Evolutionary conservation across 2,888 invertebrate species (phyloP), one percentile per base, ranked within the genome.

Genomic region (Zhuqinia jingwanae): DNA sequence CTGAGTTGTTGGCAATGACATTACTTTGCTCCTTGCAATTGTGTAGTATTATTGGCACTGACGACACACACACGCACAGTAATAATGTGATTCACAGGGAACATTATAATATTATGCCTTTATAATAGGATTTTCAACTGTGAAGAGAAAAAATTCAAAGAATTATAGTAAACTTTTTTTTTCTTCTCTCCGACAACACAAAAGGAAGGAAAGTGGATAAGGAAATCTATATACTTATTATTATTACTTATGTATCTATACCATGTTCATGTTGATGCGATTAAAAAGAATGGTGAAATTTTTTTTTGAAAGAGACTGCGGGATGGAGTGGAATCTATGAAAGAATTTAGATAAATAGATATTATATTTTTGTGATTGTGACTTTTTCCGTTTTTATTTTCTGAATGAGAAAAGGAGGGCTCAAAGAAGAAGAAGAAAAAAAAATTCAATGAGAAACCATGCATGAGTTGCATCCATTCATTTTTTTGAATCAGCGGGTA

Each of bases 331-430:
- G n/a, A n/a, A n/a, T n/a, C n/a, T n/a, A n/a, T n/a, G n/a, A n/a
- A n/a, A 81, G 80, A 81, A 85, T n/a, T 79, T 79, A 86, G 80
- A 86, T 79, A 65, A 60, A 77, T 79, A 79, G 58, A 70, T 80
- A 80, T 80, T 56, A 30, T 76, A 76, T 56, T 76, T 20, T 76
- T 50, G 6, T 58, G 22, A 56, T 42, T 45, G 45, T 50, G 50
- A 79, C 79, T 79, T 79, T 78, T 60, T 45, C 22, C 30, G n/a
- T n/a, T n/a, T n/a, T n/a, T n/a, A n/a, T n/a, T 25, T n/a, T 45
- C 45, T 42, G 42, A 77, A 42, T 8, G 36, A n/a, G 42, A 50
- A 30, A 50, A 15, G 45, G 42, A 65, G n/a, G 11, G 50, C 20
- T 36, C 36, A 25, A 45, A 42, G 30, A 56, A 56, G 50, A 70